A percentile compares a stretch with the other conserved stretches of the same genome.
Conservation (phyloP, 2,113 vertebrate genomes). For the Esox niger region DNA sequence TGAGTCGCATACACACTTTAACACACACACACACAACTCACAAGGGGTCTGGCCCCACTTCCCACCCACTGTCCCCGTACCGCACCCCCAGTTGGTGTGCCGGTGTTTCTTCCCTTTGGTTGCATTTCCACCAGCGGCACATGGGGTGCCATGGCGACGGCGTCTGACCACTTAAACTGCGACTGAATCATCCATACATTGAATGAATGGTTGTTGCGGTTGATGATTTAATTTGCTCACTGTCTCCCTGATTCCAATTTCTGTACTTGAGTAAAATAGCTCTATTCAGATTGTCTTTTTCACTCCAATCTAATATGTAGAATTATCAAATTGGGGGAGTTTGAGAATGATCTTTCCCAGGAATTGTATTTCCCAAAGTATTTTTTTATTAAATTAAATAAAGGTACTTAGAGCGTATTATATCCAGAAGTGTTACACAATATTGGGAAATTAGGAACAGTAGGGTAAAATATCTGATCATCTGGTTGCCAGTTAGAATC, state of each 20-base stretch:
- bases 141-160: background rate
- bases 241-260: background rate
- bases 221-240: background rate
- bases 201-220: background rate
- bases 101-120: background rate
- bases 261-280: background rate
- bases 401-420: no score
- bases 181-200: background rate
- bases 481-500: no score
- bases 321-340: background rate
- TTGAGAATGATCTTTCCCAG: no score
- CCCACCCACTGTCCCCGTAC: background rate
- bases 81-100: background rate
- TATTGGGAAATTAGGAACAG: background rate
- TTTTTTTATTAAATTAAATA: no score
- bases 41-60: background rate
- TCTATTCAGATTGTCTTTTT: background rate
- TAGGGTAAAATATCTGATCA: background rate
- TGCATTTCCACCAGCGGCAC: background rate
- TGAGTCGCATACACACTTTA: background rate
- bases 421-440: background rate
- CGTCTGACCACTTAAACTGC: background rate
- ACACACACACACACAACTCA: background rate
- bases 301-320: background rate
- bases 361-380: no score